These are phyloP conservation scores for Dryobotodes eremita DNA, from an alignment of 2,888 invertebrate genomes.

Conservation along the genomic window DNA sequence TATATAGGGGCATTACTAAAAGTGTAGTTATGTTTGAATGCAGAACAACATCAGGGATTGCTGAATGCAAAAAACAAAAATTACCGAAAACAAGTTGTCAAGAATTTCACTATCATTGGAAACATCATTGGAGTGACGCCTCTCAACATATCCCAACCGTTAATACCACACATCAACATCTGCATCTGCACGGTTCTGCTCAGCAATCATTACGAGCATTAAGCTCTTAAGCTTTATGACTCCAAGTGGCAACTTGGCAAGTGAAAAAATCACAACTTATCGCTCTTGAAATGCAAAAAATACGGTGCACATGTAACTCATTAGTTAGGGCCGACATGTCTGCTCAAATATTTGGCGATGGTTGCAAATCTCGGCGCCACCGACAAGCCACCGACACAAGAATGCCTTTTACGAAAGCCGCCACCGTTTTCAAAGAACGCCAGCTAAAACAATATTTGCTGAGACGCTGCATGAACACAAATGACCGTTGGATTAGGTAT, in stretches of 20 bases:
- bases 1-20: constrained; percentile 22
- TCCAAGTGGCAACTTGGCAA: constrained; percentile 66
- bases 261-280: constrained; percentile 72
- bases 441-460: constrained; percentile 88
- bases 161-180: constrained; percentile 52
- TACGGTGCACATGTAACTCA: constrained; percentile 87
- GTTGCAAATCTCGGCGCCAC: constrained; percentile 87
- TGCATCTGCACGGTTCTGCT: constrained; percentile 56
- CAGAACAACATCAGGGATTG: background rate
- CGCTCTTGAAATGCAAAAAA: constrained; percentile 69
- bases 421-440: constrained; percentile 75
- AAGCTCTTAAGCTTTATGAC: constrained; percentile 67
- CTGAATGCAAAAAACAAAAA: background rate
- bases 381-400: constrained; percentile 67
- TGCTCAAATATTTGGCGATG: constrained; percentile 87
- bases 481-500: constrained; percentile 88
- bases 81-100: constrained; percentile 7
- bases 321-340: constrained; percentile 83
- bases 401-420: constrained; percentile 78
- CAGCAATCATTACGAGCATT: constrained; percentile 60
- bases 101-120: constrained; percentile 10
- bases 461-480: constrained; percentile 88
- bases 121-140: constrained; percentile 40
- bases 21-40: constrained; percentile 20
- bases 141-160: constrained; percentile 44